phyloP scores from a whole-genome alignment of 2,888 invertebrate species.

The Pyrgus malvae region DNA sequence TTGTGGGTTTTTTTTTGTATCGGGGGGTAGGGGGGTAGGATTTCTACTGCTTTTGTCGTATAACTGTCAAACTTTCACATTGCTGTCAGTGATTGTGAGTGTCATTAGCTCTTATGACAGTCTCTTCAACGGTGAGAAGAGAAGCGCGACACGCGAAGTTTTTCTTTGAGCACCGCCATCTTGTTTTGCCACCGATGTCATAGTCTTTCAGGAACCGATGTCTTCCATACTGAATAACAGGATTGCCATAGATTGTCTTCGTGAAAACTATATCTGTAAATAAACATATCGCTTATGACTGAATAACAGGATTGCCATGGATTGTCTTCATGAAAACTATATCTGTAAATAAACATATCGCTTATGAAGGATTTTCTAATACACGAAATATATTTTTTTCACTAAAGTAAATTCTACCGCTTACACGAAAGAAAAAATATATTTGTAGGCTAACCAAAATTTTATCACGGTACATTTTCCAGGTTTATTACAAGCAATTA shows the following conservation, averaged over 20 bases:
- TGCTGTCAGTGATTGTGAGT: conserved; percentile 6
- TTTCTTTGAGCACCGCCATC: conserved; percentile 10
- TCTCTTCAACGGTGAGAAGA: neutral
- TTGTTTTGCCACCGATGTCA: neutral
- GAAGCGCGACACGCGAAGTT: neutral
- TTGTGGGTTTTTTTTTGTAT: too few relatives aligned
- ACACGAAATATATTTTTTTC: too few relatives aligned
- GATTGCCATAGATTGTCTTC: neutral
- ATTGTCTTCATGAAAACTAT: neutral
- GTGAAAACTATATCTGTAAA: conserved; percentile 3
- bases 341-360: conserved; percentile 16
- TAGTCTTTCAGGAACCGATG: neutral
- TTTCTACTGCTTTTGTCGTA: too few relatives aligned
- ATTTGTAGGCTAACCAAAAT: too few relatives aligned
- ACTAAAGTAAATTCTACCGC: too few relatives aligned
- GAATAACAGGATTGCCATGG: conserved; percentile 4
- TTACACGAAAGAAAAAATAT: too few relatives aligned
- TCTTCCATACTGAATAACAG: neutral
- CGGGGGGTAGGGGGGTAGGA: too few relatives aligned
- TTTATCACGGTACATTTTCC: too few relatives aligned
- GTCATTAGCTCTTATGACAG: neutral
- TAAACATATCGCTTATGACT: conserved; percentile 14
- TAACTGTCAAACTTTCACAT: too few relatives aligned
- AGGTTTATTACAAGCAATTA: too few relatives aligned
- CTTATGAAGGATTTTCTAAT: too few relatives aligned